phyloP scores from a whole-genome alignment of 2,888 invertebrate species.

The Eristalis intricaria region DNA sequence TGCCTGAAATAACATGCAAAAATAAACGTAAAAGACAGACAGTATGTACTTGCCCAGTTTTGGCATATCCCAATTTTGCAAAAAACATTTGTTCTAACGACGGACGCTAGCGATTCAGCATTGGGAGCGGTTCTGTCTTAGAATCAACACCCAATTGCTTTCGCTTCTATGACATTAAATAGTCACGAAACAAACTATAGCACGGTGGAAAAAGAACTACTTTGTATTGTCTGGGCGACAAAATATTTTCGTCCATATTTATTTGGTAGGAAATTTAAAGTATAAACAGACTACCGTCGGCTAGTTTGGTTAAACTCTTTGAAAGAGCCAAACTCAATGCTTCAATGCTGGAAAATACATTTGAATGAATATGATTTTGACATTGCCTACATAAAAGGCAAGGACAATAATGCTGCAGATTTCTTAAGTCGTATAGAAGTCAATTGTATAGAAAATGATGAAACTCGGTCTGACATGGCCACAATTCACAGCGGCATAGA shows the following conservation, averaged over 20 bases:
- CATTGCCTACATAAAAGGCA: slow-evolving; percentile 28
- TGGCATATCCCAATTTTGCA: slow-evolving; percentile 29
- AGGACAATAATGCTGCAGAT: neutral
- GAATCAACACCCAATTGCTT: slow-evolving; percentile 4
- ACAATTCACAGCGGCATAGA: slow-evolving; percentile 32
- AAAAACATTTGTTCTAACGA: slow-evolving; percentile 12
- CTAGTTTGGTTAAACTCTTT: neutral
- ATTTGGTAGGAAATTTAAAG: slow-evolving; percentile 74
- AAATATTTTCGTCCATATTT: slow-evolving; percentile 26
- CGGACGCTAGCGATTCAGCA: neutral
- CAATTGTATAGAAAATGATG: neutral
- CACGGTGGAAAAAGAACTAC: neutral
- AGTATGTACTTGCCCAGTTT: slow-evolving; percentile 29
- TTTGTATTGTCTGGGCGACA: slow-evolving; percentile 6
- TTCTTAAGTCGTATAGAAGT: neutral
- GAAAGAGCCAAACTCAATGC: neutral
- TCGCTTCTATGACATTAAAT: slow-evolving; percentile 18
- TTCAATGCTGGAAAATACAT: slow-evolving; percentile 57
- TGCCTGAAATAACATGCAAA: neutral
- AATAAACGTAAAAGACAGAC: neutral
- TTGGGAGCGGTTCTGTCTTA: slow-evolving; percentile 15
- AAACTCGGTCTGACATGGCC: neutral
- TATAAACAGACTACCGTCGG: slow-evolving; percentile 76
- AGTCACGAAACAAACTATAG: neutral
- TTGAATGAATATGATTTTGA: slow-evolving; percentile 54